Evolutionary conservation across 2,888 invertebrate genomes (phyloP).

Genomic region (Aromia moschata): DNA sequence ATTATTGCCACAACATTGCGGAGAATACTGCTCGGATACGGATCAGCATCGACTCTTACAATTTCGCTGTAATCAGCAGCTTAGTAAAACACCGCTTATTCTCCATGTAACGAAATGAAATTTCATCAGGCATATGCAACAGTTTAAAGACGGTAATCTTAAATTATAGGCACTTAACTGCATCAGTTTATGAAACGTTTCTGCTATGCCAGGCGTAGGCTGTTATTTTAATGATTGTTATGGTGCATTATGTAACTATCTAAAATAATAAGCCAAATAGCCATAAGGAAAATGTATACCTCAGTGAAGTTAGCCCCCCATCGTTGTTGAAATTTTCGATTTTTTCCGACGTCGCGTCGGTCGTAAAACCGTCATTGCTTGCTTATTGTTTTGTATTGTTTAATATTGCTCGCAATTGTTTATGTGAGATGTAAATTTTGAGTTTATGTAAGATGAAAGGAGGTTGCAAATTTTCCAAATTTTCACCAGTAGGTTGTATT

Average conservation of each 20-base stretch:
- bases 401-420: no score
- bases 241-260: not conserved
- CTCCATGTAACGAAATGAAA: not conserved
- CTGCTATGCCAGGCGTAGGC: not conserved
- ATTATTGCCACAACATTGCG: not conserved
- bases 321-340: no score
- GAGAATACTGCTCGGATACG: conserved; percentile 1
- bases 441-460: no score
- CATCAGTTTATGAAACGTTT: not conserved
- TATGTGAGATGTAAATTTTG: no score
- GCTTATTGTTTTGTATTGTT: no score
- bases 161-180: not conserved
- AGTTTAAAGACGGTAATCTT: not conserved
- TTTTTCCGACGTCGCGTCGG: no score
- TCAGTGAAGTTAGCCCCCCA: no score
- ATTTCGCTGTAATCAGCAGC: not conserved
- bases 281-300: not conserved
- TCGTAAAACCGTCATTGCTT: no score
- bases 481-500: no score
- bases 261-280: not conserved
- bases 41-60: conserved; percentile 1
- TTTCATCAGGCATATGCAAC: not conserved
- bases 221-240: not conserved
- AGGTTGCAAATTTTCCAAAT: no score
- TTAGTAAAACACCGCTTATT: not conserved